These are phyloP conservation scores for Solea senegalensis DNA, from an alignment of 2,113 vertebrate species.

Conservation along the genomic window DNA sequence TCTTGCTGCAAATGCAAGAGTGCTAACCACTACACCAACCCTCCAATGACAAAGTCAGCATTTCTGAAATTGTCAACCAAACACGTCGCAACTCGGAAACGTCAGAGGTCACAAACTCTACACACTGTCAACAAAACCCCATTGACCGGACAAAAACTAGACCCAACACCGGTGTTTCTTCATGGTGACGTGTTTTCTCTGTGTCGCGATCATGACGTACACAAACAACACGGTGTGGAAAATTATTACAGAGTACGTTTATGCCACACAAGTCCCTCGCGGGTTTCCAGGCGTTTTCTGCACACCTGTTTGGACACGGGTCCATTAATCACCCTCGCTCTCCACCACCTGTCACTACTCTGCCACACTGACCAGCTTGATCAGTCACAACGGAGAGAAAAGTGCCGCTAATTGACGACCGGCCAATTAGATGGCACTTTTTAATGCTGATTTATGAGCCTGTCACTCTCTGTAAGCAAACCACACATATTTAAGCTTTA, in stretches of 20 bases:
- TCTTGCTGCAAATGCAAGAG: too few species aligned
- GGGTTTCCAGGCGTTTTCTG: conserved; percentile 28
- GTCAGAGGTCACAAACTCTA: too few species aligned
- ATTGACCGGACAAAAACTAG: too few species aligned
- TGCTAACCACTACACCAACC: too few species aligned
- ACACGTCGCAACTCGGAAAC: too few species aligned
- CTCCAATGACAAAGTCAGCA: too few species aligned
- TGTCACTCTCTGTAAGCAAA: conserved; percentile 31
- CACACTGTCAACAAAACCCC: too few species aligned
- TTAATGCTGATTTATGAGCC: conserved; percentile 69
- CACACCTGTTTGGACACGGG: conserved; percentile 66
- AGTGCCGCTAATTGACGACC: conserved; percentile 51
- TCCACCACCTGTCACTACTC: conserved; percentile 65
- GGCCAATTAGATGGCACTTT: conserved; percentile 54
- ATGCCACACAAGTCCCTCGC: conserved; percentile 13
- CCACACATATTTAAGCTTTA: conserved; percentile 42
- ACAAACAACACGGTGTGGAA: background rate
- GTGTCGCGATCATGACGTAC: conserved; percentile 4
- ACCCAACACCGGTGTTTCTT: too few species aligned
- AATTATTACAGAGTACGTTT: conserved; percentile 14
- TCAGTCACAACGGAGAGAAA: conserved; percentile 51
- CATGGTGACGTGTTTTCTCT: too few species aligned
- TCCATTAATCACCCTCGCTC: conserved; percentile 69
- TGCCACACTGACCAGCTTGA: conserved; percentile 51
- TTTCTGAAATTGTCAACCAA: too few species aligned